Percentiles rank a stretch among this genome's conserved stretches.
phyloP scores from a whole-genome alignment of 1,140 invertebrate species.

The Oreohelix idahoensis region DNA sequence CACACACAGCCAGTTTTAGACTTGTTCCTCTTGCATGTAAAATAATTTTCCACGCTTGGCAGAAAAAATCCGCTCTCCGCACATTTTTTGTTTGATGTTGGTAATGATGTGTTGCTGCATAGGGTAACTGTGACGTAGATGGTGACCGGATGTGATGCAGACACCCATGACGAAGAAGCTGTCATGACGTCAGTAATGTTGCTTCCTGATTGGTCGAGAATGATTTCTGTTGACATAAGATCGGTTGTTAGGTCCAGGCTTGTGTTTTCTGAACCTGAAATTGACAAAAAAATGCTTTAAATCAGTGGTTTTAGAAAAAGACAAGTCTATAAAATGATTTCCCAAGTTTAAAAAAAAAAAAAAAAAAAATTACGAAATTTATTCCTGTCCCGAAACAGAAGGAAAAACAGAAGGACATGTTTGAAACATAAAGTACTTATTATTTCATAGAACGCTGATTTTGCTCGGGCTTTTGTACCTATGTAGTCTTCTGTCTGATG shows the following conservation, averaged over 20 bases:
- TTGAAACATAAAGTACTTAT: no score
- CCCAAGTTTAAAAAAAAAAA: no score
- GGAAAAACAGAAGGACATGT: no score
- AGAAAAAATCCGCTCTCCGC: conserved; percentile 44
- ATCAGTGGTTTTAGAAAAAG: no score
- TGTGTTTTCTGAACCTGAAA: conserved; percentile 30
- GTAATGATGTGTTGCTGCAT: not conserved
- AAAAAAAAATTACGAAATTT: no score
- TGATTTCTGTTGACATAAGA: not conserved
- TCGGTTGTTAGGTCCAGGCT: not conserved
- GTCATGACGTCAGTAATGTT: not conserved
- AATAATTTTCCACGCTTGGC: conserved; percentile 44
- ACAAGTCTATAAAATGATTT: no score
- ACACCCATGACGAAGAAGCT: conserved; percentile 15
- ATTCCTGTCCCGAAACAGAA: no score
- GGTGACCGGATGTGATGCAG: not conserved
- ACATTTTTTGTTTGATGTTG: not conserved
- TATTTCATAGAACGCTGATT: no score
- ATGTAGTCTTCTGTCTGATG: no score
- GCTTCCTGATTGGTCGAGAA: not conserved
- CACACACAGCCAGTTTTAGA: conserved; percentile 14
- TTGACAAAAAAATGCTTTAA: no score
- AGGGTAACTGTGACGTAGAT: conserved; percentile 9
- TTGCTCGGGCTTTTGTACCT: no score
- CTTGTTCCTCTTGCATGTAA: conserved; percentile 30